These are phyloP conservation scores for Doryteuthis pealeii DNA, from an alignment of 1,140 invertebrate genomes.

Conservation along the genomic window DNA sequence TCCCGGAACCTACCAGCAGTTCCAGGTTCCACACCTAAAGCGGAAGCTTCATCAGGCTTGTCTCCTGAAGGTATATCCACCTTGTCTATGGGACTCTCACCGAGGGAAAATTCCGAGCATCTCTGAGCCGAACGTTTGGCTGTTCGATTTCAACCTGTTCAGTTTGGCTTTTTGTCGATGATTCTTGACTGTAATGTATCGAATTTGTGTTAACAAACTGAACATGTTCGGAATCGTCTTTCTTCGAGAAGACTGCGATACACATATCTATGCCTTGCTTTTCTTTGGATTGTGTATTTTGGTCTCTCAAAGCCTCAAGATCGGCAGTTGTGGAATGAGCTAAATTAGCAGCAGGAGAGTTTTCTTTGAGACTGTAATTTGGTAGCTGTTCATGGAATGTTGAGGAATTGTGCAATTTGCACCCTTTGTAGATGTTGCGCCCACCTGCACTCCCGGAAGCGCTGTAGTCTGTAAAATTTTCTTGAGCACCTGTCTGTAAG, in stretches of 20 bases:
- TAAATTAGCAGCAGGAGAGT: neutral
- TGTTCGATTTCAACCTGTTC: no score
- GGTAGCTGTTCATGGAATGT: slow-evolving; percentile 9
- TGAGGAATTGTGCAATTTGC: slow-evolving; percentile 31
- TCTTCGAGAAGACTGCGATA: no score
- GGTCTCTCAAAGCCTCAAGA: neutral
- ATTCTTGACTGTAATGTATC: no score
- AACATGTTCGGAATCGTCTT: no score
- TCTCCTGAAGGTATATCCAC: no score
- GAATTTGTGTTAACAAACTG: no score
- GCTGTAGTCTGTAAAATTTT: slow-evolving; percentile 10
- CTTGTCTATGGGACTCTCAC: no score
- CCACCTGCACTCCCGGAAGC: slow-evolving; percentile 2
- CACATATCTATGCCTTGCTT: no score
- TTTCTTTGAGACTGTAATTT: slow-evolving; percentile 2
- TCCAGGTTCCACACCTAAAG: neutral
- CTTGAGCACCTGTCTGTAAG: slow-evolving; percentile 36
- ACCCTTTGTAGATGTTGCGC: slow-evolving; percentile 45
- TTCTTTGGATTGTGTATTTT: no score
- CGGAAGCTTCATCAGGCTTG: neutral
- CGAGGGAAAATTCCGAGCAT: no score
- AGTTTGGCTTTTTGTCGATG: no score
- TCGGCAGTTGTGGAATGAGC: neutral
- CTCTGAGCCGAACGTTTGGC: no score
- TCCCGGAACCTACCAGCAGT: slow-evolving; percentile 41